These are phyloP conservation scores for Hypomecis punctinalis DNA, from an alignment of 2,888 invertebrate genomes.

Conservation along the genomic window DNA sequence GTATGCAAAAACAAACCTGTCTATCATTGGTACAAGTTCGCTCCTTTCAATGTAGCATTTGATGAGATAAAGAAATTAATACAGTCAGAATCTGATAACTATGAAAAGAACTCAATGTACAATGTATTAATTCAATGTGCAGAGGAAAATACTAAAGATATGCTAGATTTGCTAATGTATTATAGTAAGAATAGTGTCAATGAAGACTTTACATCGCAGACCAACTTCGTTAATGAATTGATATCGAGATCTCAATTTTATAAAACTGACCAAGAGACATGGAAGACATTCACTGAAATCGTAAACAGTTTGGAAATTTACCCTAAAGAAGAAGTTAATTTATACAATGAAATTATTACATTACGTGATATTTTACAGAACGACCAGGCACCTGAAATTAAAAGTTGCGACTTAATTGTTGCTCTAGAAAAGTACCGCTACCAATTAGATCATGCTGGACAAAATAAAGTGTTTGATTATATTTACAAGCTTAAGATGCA, in stretches of 20 bases:
- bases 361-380: conserved; percentile 55
- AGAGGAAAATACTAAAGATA: conserved; percentile 47
- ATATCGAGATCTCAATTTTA: conserved; percentile 49
- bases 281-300: conserved; percentile 62
- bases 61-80: conserved; percentile 55
- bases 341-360: conserved; percentile 55
- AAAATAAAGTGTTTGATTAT: conserved; percentile 60
- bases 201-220: conserved; percentile 51
- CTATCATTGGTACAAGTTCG: conserved; percentile 64
- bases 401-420: conserved; percentile 53
- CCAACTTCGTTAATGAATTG: conserved; percentile 53
- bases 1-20: conserved; percentile 38
- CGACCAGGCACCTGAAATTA: conserved; percentile 54
- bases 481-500: conserved; percentile 49
- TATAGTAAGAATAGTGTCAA: conserved; percentile 60
- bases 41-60: conserved; percentile 64
- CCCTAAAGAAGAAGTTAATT: conserved; percentile 47
- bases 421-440: conserved; percentile 49
- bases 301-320: conserved; percentile 61
- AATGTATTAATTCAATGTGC: conserved; percentile 57
- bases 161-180: conserved; percentile 52
- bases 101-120: conserved; percentile 52
- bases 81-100: conserved; percentile 43
- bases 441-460: conserved; percentile 53
- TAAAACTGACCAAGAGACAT: conserved; percentile 57